Evolutionary conservation across 1,140 invertebrate species (phyloP).

Genomic region (Adelges cooleyi): DNA sequence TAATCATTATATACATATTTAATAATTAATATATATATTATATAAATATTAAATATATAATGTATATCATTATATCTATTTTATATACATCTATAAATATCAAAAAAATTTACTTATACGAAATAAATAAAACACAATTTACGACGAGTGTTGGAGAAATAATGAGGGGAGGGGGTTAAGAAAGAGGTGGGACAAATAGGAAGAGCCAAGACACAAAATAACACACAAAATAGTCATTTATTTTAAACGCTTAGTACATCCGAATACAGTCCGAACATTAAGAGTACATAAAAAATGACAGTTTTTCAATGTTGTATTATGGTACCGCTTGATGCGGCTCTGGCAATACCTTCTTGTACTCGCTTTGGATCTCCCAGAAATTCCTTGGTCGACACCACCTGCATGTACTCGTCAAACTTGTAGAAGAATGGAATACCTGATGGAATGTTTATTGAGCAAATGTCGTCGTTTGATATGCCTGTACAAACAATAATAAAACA

Average conservation of each 20-base stretch:
- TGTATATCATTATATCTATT: too few relatives aligned
- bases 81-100: too few relatives aligned
- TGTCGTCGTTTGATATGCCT: constrained; percentile 44
- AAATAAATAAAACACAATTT: too few relatives aligned
- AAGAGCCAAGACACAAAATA: too few relatives aligned
- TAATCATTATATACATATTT: too few relatives aligned
- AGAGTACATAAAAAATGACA: neutral
- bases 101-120: too few relatives aligned
- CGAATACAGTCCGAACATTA: neutral
- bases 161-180: too few relatives aligned
- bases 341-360: constrained; percentile 50
- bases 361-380: constrained; percentile 54
- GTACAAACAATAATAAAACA: too few relatives aligned
- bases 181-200: too few relatives aligned
- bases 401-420: constrained; percentile 47
- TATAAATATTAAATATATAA: too few relatives aligned
- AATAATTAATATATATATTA: too few relatives aligned
- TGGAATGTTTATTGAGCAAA: constrained; percentile 57
- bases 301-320: neutral
- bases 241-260: neutral
- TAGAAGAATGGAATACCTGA: constrained; percentile 62
- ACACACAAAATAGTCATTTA: constrained; percentile 1
- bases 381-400: constrained; percentile 45
- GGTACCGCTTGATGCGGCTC: constrained; percentile 29
- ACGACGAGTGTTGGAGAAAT: too few relatives aligned